Percentiles rank a stretch among this genome's conserved stretches.
Conservation (phyloP, 2,888 invertebrate genomes). For the Ichneumoninae sp. region DNA sequence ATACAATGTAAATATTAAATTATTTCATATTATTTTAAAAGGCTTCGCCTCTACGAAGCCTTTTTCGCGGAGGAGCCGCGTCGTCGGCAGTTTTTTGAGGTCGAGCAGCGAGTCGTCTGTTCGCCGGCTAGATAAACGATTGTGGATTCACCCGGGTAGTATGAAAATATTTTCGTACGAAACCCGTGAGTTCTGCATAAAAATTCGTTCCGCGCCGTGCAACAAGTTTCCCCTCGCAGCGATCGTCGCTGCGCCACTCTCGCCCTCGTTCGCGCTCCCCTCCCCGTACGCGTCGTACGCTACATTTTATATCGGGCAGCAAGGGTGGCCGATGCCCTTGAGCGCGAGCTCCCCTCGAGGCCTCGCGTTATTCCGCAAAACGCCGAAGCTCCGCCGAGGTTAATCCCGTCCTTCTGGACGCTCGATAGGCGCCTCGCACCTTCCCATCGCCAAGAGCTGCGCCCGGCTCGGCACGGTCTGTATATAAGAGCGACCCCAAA, state of each 20-base stretch:
- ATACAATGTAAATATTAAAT: too few species aligned
- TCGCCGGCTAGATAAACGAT: neutral
- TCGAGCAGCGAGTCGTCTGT: too few species aligned
- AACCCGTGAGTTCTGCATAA: neutral
- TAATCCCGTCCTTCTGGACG: slow-evolving; percentile 38
- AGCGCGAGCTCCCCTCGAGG: slow-evolving; percentile 27
- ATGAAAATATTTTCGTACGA: slow-evolving; percentile 25
- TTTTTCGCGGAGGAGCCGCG: too few species aligned
- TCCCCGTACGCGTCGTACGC: neutral
- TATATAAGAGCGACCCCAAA: neutral
- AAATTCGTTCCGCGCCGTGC: neutral
- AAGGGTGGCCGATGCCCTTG: slow-evolving; percentile 56
- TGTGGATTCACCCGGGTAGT: neutral
- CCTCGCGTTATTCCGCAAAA: slow-evolving; percentile 47
- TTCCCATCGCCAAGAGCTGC: neutral
- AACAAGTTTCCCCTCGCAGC: slow-evolving; percentile 28
- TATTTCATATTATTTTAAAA: too few species aligned
- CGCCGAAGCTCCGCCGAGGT: slow-evolving; percentile 36
- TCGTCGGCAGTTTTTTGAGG: too few species aligned
- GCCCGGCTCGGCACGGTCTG: too few species aligned
- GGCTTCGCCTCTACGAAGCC: too few species aligned
- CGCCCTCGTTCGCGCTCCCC: slow-evolving; percentile 8
- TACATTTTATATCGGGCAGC: neutral
- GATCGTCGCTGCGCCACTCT: neutral
- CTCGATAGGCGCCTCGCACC: slow-evolving; percentile 15